Conservation (phyloP, 2,888 invertebrate species). For the Ellobium chinense region DNA sequence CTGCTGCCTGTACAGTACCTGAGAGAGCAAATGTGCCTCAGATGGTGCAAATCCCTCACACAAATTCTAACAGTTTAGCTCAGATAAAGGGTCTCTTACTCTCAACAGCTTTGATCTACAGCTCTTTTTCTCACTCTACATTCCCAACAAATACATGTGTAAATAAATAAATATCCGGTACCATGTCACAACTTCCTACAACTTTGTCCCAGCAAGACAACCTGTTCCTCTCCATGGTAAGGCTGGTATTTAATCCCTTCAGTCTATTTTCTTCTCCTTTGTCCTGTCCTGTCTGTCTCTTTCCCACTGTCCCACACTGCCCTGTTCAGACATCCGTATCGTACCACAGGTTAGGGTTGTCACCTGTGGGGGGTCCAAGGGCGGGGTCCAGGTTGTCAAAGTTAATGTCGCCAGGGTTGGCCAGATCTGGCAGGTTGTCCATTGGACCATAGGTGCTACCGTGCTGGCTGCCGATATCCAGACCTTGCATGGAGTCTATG, state of each 20-base stretch:
- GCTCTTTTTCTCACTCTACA: neutral
- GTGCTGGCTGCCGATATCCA: constrained; percentile 89
- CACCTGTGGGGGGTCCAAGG: constrained; percentile 87
- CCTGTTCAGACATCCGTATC: constrained; percentile 91
- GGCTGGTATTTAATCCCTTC: neutral
- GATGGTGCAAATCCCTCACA: too few relatives aligned
- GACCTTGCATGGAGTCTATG: constrained; percentile 97
- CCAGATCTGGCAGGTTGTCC: constrained; percentile 82
- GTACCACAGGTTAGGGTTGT: constrained; percentile 92
- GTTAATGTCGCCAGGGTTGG: constrained; percentile 84
- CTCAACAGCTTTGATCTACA: too few relatives aligned
- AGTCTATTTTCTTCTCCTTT: neutral
- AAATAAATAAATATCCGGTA: too few relatives aligned
- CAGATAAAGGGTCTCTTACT: too few relatives aligned
- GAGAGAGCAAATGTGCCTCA: too few relatives aligned
- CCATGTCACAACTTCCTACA: too few relatives aligned
- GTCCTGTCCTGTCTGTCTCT: too few relatives aligned
- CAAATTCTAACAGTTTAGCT: too few relatives aligned
- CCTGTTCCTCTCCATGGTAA: too few relatives aligned
- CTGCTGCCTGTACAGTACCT: too few relatives aligned
- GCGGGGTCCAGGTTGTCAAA: constrained; percentile 84
- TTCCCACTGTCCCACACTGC: neutral
- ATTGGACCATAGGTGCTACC: constrained; percentile 87
- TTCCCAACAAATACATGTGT: too few relatives aligned
- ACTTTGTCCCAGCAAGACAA: neutral